Conservation (phyloP, 2,113 vertebrate species). For the Strix aluco region DNA sequence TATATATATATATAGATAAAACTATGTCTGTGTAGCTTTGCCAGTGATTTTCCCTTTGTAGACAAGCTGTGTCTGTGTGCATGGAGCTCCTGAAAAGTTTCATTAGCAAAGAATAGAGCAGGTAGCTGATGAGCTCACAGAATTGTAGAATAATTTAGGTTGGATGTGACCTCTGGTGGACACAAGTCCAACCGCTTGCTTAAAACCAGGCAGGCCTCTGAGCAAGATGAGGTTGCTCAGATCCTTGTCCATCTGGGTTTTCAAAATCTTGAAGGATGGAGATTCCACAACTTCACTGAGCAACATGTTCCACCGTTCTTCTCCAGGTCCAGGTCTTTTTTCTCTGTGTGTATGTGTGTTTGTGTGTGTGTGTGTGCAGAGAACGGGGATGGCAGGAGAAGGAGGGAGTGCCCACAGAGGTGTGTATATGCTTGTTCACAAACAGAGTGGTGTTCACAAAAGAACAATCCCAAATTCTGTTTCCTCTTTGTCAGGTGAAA, state of each 20-base stretch:
- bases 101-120: neutral
- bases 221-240: neutral
- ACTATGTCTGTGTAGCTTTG: neutral
- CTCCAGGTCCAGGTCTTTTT: neutral
- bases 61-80: neutral
- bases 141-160: neutral
- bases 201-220: neutral
- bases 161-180: neutral
- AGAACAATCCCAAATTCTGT: neutral
- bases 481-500: neutral
- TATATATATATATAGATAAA: neutral
- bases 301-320: neutral
- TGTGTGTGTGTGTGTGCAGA: neutral
- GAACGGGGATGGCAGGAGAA: neutral
- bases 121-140: neutral
- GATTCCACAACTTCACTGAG: neutral
- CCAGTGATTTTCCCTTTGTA: neutral
- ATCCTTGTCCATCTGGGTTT: neutral
- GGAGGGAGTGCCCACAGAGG: accelerated
- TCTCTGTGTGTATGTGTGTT: neutral
- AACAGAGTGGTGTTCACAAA: neutral
- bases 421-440: neutral
- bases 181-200: neutral
- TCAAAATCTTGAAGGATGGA: neutral
- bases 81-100: neutral